Percentiles rank a stretch among this genome's conserved stretches.
phyloP scores from a whole-genome alignment of 1,140 invertebrate genomes.

The Venustaconcha ellipsiformis region DNA sequence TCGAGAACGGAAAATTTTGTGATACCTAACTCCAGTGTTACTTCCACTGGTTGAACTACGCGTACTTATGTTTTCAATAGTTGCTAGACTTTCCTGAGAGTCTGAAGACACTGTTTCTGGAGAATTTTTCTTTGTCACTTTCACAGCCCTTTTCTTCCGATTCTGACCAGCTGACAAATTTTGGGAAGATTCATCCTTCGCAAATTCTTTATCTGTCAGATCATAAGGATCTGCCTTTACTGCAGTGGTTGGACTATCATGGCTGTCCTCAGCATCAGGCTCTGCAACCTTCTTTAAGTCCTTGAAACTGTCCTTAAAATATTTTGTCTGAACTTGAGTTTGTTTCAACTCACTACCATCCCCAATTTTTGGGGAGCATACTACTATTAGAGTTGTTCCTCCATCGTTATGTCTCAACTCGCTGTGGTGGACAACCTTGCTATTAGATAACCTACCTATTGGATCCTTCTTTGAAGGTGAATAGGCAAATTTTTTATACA shows the following conservation, averaged over 20 bases:
- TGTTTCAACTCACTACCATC: constrained; percentile 21
- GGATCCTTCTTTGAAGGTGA: constrained; percentile 25
- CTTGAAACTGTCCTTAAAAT: constrained; percentile 33
- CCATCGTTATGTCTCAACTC: constrained; percentile 38
- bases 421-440: constrained; percentile 51
- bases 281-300: constrained; percentile 12
- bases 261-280: too few relatives aligned
- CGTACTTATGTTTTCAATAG: too few relatives aligned
- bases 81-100: too few relatives aligned
- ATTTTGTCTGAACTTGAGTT: constrained; percentile 28
- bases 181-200: too few relatives aligned
- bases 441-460: constrained; percentile 44
- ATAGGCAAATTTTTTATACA: constrained; percentile 33
- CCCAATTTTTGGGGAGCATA: constrained; percentile 41
- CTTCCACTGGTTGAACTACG: too few relatives aligned
- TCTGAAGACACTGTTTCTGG: too few relatives aligned
- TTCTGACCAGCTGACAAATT: too few relatives aligned
- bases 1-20: constrained; percentile 28
- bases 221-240: too few relatives aligned
- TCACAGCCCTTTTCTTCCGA: too few relatives aligned
- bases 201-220: too few relatives aligned
- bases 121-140: too few relatives aligned
- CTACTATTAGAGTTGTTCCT: constrained; percentile 51
- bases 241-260: too few relatives aligned
- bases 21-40: constrained; percentile 10